A percentile compares a stretch with the other conserved stretches of the same genome.
Evolutionary conservation across 2,797 vertebrate genomes (phyloP).

Genomic region (Cetoscarus ocellatus): DNA sequence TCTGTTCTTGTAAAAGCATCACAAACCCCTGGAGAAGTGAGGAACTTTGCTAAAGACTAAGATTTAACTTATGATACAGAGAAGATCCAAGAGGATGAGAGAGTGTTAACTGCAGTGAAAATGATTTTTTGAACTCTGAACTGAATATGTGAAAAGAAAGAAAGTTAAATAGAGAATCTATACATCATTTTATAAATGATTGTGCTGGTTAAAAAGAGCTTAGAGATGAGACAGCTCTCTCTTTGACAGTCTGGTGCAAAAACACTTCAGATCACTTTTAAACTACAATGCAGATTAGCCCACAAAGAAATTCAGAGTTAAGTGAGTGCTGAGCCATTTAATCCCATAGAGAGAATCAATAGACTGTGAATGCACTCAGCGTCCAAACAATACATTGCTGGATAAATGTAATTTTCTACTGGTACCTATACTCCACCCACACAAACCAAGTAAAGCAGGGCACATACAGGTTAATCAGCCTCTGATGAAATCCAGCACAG

Average conservation of each 20-base stretch:
- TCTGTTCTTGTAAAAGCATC: conserved; percentile 39
- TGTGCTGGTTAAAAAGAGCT: conserved; percentile 23
- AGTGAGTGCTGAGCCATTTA: conserved; percentile 4
- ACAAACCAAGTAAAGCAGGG: no score
- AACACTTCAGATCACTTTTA: conserved; percentile 13
- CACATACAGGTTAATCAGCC: no score
- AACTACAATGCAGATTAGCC: conserved; percentile 9
- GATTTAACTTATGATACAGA: conserved; percentile 28
- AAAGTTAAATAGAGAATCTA: conserved; percentile 19
- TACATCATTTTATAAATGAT: conserved; percentile 29
- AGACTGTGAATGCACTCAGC: conserved; percentile 10
- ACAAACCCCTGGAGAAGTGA: conserved; percentile 35
- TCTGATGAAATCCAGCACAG: no score
- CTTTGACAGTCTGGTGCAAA: conserved; percentile 11
- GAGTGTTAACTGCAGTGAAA: conserved; percentile 30
- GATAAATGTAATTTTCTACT: no score
- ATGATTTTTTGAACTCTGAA: conserved; percentile 25
- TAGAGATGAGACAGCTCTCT: conserved; percentile 41
- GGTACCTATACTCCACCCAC: no score
- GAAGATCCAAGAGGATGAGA: conserved; percentile 21
- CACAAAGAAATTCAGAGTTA: conserved; percentile 4
- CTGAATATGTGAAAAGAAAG: conserved; percentile 24
- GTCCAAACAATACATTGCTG: not conserved
- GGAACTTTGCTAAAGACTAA: conserved; percentile 31
- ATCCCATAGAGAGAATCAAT: conserved; percentile 34